Percentiles rank a stretch among this genome's conserved stretches.
Conservation (phyloP, 2,797 vertebrate genomes). For the Amblyraja radiata region DNA sequence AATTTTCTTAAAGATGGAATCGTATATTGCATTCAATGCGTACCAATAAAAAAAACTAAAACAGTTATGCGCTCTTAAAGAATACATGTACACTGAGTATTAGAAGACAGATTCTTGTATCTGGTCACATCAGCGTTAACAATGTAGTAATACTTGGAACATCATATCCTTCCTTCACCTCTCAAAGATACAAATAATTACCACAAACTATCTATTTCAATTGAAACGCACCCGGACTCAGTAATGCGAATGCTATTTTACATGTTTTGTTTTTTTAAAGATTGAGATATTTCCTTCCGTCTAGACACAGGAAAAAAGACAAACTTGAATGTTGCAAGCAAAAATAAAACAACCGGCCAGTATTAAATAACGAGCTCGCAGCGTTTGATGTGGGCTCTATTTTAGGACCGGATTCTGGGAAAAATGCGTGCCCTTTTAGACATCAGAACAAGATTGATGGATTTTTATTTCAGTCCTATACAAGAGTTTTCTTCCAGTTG, state of each 20-base stretch:
- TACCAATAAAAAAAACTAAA: background rate
- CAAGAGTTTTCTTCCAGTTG: no score
- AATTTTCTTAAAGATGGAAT: background rate
- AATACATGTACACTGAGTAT: no score
- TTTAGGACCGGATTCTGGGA: background rate
- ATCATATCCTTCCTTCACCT: background rate
- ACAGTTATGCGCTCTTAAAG: background rate
- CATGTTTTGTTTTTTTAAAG: background rate
- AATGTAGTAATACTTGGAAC: background rate
- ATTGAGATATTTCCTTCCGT: background rate
- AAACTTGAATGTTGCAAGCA: background rate
- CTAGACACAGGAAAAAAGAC: background rate
- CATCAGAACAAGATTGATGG: background rate
- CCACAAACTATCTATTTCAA: background rate
- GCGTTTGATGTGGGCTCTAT: background rate
- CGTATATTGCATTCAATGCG: background rate
- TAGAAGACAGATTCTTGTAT: background rate
- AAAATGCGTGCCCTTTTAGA: background rate
- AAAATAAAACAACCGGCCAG: background rate
- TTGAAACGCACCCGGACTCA: background rate
- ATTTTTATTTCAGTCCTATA: background rate
- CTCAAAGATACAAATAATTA: background rate
- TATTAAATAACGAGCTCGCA: background rate
- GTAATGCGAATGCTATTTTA: background rate
- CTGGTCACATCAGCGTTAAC: background rate